A percentile compares a stretch with the other conserved stretches of the same genome.
These are phyloP conservation scores for Columba janthina DNA, from an alignment of 2,113 vertebrate genomes.

Conservation along the genomic window DNA sequence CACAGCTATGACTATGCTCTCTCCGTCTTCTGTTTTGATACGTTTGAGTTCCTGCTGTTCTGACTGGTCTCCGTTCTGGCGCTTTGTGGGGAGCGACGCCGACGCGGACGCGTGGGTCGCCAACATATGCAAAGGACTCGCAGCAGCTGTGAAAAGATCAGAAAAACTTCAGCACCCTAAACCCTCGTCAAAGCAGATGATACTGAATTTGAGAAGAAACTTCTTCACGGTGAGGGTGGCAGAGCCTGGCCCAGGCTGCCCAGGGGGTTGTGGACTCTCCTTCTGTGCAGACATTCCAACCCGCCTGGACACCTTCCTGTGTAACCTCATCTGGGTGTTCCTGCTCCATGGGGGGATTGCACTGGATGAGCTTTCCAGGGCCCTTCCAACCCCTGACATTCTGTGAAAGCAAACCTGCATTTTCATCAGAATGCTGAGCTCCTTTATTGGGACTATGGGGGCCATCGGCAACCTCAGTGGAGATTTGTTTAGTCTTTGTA, in stretches of 20 bases:
- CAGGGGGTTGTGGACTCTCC: too few relatives aligned
- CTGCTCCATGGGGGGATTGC: too few relatives aligned
- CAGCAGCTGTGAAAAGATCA: slow-evolving; percentile 74
- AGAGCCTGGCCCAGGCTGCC: too few relatives aligned
- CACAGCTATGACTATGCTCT: slow-evolving; percentile 76
- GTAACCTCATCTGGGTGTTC: too few relatives aligned
- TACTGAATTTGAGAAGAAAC: too few relatives aligned
- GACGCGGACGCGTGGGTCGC: slow-evolving; percentile 94
- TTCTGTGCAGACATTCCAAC: too few relatives aligned
- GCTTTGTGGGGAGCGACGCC: slow-evolving; percentile 93
- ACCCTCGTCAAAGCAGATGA: neutral
- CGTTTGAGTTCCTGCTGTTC: slow-evolving; percentile 87
- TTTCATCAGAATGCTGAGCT: neutral
- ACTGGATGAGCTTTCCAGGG: too few relatives aligned
- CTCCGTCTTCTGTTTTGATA: slow-evolving; percentile 82
- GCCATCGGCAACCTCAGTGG: neutral
- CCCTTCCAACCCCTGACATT: too few relatives aligned
- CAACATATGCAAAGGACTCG: slow-evolving; percentile 92
- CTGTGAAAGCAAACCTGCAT: neutral
- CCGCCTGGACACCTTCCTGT: too few relatives aligned
- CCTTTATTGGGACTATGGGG: fast-evolving
- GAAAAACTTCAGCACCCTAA: neutral
- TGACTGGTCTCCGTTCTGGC: slow-evolving; percentile 86
- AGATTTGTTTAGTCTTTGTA: neutral
- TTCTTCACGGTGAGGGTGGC: too few relatives aligned